These are phyloP conservation scores for Venustaconcha ellipsiformis DNA, from an alignment of 1,140 invertebrate genomes.

Conservation along the genomic window DNA sequence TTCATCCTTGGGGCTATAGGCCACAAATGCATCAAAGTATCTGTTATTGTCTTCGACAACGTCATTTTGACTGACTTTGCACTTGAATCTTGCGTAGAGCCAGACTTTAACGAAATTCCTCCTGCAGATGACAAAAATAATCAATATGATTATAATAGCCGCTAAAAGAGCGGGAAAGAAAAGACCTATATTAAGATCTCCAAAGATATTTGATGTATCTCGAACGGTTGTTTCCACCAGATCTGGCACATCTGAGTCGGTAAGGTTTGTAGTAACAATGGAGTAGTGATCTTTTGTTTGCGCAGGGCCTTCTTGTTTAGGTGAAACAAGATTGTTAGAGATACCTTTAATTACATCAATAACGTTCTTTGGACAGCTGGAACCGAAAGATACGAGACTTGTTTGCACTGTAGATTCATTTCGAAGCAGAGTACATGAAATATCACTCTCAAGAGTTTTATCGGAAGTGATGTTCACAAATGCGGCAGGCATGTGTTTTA, in stretches of 20 bases:
- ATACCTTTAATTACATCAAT: neutral
- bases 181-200: conserved; percentile 5
- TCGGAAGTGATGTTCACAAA: conserved; percentile 10
- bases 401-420: conserved; percentile 2
- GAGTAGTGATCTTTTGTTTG: neutral
- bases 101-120: conserved; percentile 22
- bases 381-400: neutral
- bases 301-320: neutral
- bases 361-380: neutral
- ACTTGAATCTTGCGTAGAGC: conserved; percentile 23
- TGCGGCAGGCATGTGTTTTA: conserved; percentile 1
- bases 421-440: conserved; percentile 3
- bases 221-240: neutral
- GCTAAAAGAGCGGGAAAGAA: conserved; percentile 21
- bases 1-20: conserved; percentile 24
- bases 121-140: conserved; percentile 13
- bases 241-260: neutral
- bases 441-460: neutral
- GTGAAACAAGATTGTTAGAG: neutral
- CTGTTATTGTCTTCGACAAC: conserved; percentile 25
- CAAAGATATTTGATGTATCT: neutral
- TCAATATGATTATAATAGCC: conserved; percentile 9
- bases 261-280: neutral
- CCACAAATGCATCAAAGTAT: conserved; percentile 23
- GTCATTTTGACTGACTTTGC: conserved; percentile 6